Conservation (phyloP, 2,113 vertebrate species). For the Garra rufa region DNA sequence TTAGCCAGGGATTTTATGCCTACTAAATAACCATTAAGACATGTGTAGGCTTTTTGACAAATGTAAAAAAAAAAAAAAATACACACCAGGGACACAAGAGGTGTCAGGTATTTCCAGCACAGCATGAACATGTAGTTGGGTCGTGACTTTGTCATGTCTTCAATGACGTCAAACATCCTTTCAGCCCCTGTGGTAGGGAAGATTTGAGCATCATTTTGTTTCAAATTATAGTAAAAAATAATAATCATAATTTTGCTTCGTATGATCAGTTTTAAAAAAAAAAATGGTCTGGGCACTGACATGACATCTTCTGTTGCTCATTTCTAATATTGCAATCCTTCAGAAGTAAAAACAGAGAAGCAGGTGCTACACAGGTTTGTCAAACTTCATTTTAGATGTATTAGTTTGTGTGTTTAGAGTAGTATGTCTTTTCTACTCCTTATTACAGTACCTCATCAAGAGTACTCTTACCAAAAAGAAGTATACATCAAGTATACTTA, state of each 20-base stretch:
- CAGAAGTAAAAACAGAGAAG: neutral
- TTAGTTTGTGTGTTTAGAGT: neutral
- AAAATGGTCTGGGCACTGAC: neutral
- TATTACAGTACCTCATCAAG: neutral
- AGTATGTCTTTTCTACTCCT: neutral
- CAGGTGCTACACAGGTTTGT: neutral
- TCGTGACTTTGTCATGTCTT: slow-evolving; percentile 72
- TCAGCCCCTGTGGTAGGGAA: slow-evolving; percentile 65
- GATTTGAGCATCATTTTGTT: neutral
- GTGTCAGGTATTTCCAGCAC: slow-evolving; percentile 77
- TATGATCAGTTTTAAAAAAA: neutral
- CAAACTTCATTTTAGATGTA: neutral
- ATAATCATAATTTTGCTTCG: neutral
- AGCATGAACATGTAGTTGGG: slow-evolving; percentile 70
- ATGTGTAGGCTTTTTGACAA: neutral
- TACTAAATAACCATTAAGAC: neutral
- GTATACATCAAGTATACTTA: too few species aligned
- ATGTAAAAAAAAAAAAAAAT: neutral
- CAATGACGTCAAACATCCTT: slow-evolving; percentile 64
- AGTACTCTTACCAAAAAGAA: too few species aligned
- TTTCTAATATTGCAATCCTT: too few species aligned
- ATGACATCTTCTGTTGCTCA: neutral
- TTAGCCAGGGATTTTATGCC: neutral
- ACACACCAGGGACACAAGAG: slow-evolving; percentile 72
- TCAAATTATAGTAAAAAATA: neutral